Evolutionary conservation across 2,797 vertebrate genomes (phyloP).

Genomic region (Remorina albescens): DNA sequence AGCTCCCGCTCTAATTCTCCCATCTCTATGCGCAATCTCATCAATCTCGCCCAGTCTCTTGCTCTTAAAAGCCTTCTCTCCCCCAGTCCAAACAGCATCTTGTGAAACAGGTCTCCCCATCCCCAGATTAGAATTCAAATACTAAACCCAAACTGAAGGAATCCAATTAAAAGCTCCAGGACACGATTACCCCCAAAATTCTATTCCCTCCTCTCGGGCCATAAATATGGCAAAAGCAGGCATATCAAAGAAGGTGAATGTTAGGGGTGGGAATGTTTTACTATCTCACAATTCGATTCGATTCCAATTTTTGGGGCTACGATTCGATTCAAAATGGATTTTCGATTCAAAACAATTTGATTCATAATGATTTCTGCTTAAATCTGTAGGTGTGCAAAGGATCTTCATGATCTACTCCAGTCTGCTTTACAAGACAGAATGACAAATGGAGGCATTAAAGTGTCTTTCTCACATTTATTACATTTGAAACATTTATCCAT

Average conservation of each 20-base stretch:
- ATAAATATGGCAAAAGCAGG: conserved; percentile 8
- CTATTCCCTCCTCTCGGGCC: neutral
- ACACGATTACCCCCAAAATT: conserved; percentile 10
- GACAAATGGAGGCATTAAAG: too few relatives aligned
- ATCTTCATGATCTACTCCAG: too few relatives aligned
- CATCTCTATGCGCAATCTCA: conserved; percentile 38
- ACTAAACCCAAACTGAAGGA: conserved; percentile 9
- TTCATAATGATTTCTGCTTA: too few relatives aligned
- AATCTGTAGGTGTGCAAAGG: too few relatives aligned
- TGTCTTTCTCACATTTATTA: too few relatives aligned
- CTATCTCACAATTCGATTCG: too few relatives aligned
- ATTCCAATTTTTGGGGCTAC: too few relatives aligned
- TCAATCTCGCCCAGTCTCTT: conserved; percentile 44
- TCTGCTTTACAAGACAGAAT: too few relatives aligned
- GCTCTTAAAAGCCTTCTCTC: conserved; percentile 43
- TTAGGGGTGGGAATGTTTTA: too few relatives aligned
- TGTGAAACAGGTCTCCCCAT: conserved; percentile 21
- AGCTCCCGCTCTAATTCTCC: conserved; percentile 40
- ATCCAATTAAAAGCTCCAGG: conserved; percentile 12
- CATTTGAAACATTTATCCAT: too few relatives aligned
- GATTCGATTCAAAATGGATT: too few relatives aligned
- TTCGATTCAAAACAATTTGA: too few relatives aligned
- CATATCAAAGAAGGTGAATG: conserved; percentile 16
- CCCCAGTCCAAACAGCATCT: conserved; percentile 12
- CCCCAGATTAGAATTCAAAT: conserved; percentile 11